Percentiles rank a stretch among this genome's conserved stretches.
Conservation (phyloP, 2,888 invertebrate genomes). For the Acleris sparsana region DNA sequence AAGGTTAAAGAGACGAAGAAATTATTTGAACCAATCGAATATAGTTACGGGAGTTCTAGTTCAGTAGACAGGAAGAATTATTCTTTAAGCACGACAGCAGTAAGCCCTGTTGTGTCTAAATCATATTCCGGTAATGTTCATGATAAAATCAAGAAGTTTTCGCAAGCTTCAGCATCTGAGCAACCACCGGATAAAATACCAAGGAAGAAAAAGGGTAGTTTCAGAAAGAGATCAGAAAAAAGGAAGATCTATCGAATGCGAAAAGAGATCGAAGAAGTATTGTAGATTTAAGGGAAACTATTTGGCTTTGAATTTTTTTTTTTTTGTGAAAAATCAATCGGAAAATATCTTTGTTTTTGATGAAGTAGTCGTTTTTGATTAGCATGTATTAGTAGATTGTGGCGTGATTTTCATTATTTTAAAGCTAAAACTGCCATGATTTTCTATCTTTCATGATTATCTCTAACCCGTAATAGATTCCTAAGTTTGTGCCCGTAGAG, state of each 20-base stretch:
- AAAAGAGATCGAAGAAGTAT: conserved; percentile 72
- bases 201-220: conserved; percentile 63
- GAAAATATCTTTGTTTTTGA: conserved; percentile 18
- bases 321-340: background rate
- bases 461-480: conserved; percentile 36
- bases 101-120: conserved; percentile 53
- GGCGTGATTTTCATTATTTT: conserved; percentile 46
- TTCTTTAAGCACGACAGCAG: conserved; percentile 47
- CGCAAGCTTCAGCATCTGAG: conserved; percentile 58
- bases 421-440: conserved; percentile 50
- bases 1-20: conserved; percentile 67
- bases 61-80: conserved; percentile 55
- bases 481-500: conserved; percentile 4
- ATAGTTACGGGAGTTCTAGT: conserved; percentile 53
- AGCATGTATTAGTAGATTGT: conserved; percentile 45
- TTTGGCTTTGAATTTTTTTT: background rate
- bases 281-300: conserved; percentile 48
- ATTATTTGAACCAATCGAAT: conserved; percentile 63
- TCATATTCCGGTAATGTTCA: conserved; percentile 68
- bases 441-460: too few species aligned
- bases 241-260: conserved; percentile 67
- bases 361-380: conserved; percentile 46
- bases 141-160: conserved; percentile 76
- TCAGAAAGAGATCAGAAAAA: conserved; percentile 64
- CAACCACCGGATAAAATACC: conserved; percentile 60